These are phyloP conservation scores for Sogatella furcifera DNA, from an alignment of 1,140 invertebrate species.

Conservation along the genomic window DNA sequence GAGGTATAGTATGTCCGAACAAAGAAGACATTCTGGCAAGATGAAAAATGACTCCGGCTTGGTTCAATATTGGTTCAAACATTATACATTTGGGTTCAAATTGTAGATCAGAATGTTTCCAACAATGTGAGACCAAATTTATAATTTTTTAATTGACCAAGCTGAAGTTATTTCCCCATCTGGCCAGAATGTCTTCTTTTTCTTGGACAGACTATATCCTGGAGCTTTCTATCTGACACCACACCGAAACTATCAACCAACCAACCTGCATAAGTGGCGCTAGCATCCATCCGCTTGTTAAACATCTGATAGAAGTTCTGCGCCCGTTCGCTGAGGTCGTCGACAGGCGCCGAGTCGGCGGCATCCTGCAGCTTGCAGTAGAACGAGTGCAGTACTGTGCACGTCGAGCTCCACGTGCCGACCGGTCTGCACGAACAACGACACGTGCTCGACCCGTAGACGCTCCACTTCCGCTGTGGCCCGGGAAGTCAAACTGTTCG, in stretches of 20 bases:
- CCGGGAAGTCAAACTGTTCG: conserved; percentile 29
- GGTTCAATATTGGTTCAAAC: no score
- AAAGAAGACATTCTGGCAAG: no score
- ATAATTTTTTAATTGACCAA: no score
- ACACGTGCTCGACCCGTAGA: conserved; percentile 34
- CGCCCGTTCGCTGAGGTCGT: conserved; percentile 79
- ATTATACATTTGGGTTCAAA: no score
- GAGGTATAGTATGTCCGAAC: no score
- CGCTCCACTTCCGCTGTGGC: conserved; percentile 40
- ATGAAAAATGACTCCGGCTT: no score
- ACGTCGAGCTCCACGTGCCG: conserved; percentile 49
- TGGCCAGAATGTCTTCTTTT: no score
- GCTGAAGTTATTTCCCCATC: no score
- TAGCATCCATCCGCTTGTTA: conserved; percentile 59
- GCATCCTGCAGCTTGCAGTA: conserved; percentile 39
- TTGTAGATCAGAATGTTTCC: no score
- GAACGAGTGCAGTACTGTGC: conserved; percentile 48
- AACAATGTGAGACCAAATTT: no score
- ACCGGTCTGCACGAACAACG: conserved; percentile 20
- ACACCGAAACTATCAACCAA: neutral
- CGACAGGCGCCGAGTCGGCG: conserved; percentile 43
- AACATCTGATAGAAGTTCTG: conserved; percentile 86
- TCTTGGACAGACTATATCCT: no score
- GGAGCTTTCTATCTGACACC: no score
- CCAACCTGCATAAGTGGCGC: conserved; percentile 53